Evolutionary conservation across 2,113 vertebrate species (phyloP).

Genomic region (Scophthalmus maximus): DNA sequence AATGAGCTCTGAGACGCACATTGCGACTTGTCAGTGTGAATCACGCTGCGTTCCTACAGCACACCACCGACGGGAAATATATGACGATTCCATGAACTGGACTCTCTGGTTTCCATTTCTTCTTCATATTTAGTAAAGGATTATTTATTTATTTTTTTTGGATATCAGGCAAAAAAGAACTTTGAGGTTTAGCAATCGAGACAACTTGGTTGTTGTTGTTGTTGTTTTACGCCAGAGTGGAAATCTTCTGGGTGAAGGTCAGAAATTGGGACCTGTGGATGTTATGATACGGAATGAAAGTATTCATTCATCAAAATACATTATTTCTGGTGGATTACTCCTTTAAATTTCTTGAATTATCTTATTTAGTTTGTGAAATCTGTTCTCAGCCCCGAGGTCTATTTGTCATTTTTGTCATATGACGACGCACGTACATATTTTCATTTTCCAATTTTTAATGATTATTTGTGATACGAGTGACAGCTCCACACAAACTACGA

Average conservation of each 20-base stretch:
- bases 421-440: too few relatives aligned
- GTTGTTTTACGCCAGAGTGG: neutral
- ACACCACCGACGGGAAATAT: constrained; percentile 29
- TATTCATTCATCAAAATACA: too few relatives aligned
- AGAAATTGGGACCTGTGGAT: neutral
- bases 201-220: neutral
- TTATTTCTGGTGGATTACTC: too few relatives aligned
- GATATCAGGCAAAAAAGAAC: neutral
- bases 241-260: neutral
- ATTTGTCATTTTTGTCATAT: too few relatives aligned
- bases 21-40: constrained; percentile 38
- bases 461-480: too few relatives aligned
- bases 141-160: neutral
- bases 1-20: constrained; percentile 52
- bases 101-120: too few relatives aligned
- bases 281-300: too few relatives aligned
- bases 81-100: constrained; percentile 10
- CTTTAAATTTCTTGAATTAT: too few relatives aligned
- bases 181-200: neutral
- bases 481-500: too few relatives aligned
- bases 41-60: constrained; percentile 25
- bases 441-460: too few relatives aligned
- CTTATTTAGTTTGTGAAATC: too few relatives aligned
- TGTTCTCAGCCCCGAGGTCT: too few relatives aligned
- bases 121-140: neutral